These are phyloP conservation scores for Pelodytes ibericus DNA, from an alignment of 2,797 vertebrate species.

Conservation along the genomic window DNA sequence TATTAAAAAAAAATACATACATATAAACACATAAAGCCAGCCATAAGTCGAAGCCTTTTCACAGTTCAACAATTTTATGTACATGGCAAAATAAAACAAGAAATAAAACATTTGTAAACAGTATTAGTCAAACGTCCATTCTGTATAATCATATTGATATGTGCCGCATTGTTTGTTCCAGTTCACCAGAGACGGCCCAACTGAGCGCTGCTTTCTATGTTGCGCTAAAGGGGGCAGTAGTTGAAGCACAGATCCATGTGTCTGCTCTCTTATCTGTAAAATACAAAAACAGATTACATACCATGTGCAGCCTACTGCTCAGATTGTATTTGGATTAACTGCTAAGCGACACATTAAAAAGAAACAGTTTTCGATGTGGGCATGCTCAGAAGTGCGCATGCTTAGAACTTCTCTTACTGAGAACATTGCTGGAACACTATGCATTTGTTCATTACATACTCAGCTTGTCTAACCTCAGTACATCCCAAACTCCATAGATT, in stretches of 20 bases:
- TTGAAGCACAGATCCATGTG: constrained; percentile 16
- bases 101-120: constrained; percentile 10
- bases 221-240: constrained; percentile 33
- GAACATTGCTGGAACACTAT: too few relatives aligned
- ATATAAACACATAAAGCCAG: not conserved
- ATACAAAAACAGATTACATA: too few relatives aligned
- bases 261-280: constrained; percentile 38
- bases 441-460: too few relatives aligned
- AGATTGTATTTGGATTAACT: too few relatives aligned
- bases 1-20: too few relatives aligned
- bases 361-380: too few relatives aligned
- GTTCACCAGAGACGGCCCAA: constrained; percentile 4
- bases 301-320: too few relatives aligned
- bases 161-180: constrained; percentile 23
- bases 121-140: constrained; percentile 47
- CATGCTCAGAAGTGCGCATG: too few relatives aligned
- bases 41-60: constrained; percentile 6
- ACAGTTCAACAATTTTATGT: constrained; percentile 15
- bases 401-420: too few relatives aligned
- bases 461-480: too few relatives aligned
- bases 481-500: too few relatives aligned
- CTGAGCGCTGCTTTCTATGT: constrained; percentile 4
- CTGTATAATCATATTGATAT: constrained; percentile 24
- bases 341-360: too few relatives aligned
- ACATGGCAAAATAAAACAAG: constrained; percentile 8